Evolutionary conservation across 2,888 invertebrate species (phyloP), one percentile per base, ranked within the genome.

Genomic region (Thumatha senex): DNA sequence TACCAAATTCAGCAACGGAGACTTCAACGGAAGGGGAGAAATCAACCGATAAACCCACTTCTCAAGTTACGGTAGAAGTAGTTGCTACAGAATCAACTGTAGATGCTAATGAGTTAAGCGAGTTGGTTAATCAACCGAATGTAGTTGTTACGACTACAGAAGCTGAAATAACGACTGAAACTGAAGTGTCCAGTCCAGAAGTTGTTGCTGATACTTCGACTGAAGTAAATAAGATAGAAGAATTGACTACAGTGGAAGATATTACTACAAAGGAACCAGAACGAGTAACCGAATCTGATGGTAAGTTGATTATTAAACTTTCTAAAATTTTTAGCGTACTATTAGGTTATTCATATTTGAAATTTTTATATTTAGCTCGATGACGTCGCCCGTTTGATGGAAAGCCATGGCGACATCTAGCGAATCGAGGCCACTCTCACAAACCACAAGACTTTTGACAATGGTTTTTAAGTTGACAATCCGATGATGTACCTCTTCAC

Each of bases 221-320:
- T 9, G 66, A 67, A 48, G 46, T 66, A 10, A 60, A 63, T 3
- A 61, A 73, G 3, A 62, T 63, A 15, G 67, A 61, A 48, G 29
- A 13, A n/a, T 18, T 42, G 29, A 53, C 55, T 0, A 54, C 56
- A 11, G 2, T 51, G 15, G 63, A 51, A 46, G 58, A 59, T 2
- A 44, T 50, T 13, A 7, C 56, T 0, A 58, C 67, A 0, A 58
- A 61, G 18, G 78, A 61, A 24, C 69, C 82, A 0, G 81, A 82
- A 31, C 74, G 72, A 29, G 54, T 57, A 7, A 83, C 83, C 1
- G 80, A 80, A 35, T 43, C 72, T 56, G 82, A 84, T 56, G 86
- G 86, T 87, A 50, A 78, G 81, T 75, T 44, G 7, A 46, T 33
- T 0, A 15, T 29, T 36, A 29, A 4, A 5, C 14, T 36, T 36